phyloP scores from a whole-genome alignment of 2,797 vertebrate species.

The Podarcis lilfordi region DNA sequence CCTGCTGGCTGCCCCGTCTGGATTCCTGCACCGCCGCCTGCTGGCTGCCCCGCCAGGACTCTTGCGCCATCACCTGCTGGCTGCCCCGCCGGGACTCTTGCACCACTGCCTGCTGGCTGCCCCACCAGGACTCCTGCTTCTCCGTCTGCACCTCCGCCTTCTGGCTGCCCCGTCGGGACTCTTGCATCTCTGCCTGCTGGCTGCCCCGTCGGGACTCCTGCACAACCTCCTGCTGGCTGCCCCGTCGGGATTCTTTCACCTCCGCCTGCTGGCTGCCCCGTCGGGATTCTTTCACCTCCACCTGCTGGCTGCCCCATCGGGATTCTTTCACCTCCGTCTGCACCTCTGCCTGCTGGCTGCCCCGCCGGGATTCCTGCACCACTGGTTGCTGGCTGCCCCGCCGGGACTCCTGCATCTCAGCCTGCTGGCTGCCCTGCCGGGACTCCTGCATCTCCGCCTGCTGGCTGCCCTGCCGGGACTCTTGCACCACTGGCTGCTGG shows the following conservation, averaged over 20 bases:
- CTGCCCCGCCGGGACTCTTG: background rate
- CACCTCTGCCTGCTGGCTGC: background rate
- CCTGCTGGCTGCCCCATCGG: background rate
- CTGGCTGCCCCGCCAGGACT: background rate
- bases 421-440: background rate
- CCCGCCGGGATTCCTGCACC: background rate
- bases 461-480: background rate
- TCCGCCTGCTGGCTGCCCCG: background rate
- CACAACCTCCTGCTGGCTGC: background rate
- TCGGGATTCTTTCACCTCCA: background rate
- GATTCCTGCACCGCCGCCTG: background rate
- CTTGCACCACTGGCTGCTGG: background rate
- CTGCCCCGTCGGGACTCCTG: background rate
- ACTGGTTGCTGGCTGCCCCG: background rate
- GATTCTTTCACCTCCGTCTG: background rate
- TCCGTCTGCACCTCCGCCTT: background rate
- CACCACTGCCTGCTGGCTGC: background rate
- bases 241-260: background rate
- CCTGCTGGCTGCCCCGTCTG: background rate
- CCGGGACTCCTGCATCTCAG: rapidly evolving
- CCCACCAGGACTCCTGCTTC: background rate
- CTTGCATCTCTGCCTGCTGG: background rate
- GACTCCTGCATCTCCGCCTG: rapidly evolving
- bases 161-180: background rate
- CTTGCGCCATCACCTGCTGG: background rate